Base-by-base conservation (phyloP, 1,140 invertebrate species). In the Dreissena rostriformis region DNA sequence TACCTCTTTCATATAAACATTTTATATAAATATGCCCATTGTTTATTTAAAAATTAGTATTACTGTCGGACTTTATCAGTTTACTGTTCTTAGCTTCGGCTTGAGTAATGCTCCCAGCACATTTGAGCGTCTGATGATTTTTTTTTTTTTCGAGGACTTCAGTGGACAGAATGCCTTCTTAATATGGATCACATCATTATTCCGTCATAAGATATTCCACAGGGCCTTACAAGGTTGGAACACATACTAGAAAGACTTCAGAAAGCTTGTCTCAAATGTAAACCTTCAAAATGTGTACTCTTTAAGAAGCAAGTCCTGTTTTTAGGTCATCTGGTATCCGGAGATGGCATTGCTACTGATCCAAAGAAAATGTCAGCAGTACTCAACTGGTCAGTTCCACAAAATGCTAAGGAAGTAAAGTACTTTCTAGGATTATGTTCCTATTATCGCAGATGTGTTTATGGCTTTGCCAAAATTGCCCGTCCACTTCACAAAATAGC, bases 241-340 rank as follows among this genome's bases (percentile, higher is more conserved):
- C 61, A 82, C 10, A 28, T 88, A 15, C n/a, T n/a, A n/a, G n/a
- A n/a, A n/a, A 51, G 87, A 15, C 72, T 89, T 0, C 17, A n/a
- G 17, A 63, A 84, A 29, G 82, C 80, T 5, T 79, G n/a, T 39
- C 84, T 95, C 5, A 94, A 93, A 49, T 87, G 95, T 1, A 95
- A 94, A 55, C 85, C 93, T 0, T 67, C 88, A 75, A 94, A 94
- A 90, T 94, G 91, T 55, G 76, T 92, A 51, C 94, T 95, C 80
- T 92, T 91, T 28, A 84, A 91, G 65, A 84, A 78, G 28, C 19
- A 85, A 55, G 70, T 90, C 12, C 71, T 73, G 15, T 90, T 86
- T 80, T 71, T 92, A 0, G 91, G 91, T 5, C 88, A 91, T 66
- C 63, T 85, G 15, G 86, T 93, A 4, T 86, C 73, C 0, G 74